Percentiles rank a stretch among this genome's conserved stretches.
Conservation (phyloP, 1,140 invertebrate species). For the Conus ventricosus region DNA sequence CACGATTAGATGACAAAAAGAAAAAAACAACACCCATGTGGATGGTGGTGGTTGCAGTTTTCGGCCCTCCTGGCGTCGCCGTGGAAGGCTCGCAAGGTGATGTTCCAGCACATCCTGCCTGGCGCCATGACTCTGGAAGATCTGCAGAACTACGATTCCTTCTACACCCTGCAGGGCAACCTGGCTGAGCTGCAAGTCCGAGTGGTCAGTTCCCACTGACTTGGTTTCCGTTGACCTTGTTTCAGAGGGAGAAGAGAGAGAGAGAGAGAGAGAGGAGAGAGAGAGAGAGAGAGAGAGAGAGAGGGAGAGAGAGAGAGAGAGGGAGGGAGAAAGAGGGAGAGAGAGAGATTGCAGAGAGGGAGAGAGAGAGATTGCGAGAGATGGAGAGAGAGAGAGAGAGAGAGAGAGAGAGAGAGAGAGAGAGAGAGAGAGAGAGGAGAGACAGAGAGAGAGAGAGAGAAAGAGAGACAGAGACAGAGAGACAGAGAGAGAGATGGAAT, state of each 20-base stretch:
- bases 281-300: constrained; percentile 18
- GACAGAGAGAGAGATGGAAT: not conserved
- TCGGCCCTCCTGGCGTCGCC: constrained; percentile 20
- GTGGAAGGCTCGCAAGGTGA: constrained; percentile 51
- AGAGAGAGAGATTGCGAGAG: not conserved
- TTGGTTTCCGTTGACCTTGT: too few relatives aligned
- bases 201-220: constrained; percentile 38
- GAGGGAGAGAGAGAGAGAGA: constrained; percentile 16
- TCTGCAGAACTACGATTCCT: constrained; percentile 42
- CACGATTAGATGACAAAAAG: too few relatives aligned
- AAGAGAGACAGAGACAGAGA: not conserved
- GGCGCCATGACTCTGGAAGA: constrained; percentile 54
- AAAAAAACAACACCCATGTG: too few relatives aligned
- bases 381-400: not conserved
- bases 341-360: too few relatives aligned
- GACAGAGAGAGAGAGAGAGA: not conserved
- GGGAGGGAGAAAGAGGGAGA: not conserved
- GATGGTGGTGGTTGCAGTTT: not conserved
- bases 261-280: constrained; percentile 9
- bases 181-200: constrained; percentile 51
- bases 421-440: constrained; percentile 10
- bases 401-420: constrained; percentile 2
- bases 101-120: constrained; percentile 64
- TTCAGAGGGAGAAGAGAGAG: not conserved
- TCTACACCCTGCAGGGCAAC: constrained; percentile 66